Evolutionary conservation across 2,113 vertebrate genomes (phyloP), one percentile per base, ranked within the genome.

Genomic region (Odocoileus hemionus): DNA sequence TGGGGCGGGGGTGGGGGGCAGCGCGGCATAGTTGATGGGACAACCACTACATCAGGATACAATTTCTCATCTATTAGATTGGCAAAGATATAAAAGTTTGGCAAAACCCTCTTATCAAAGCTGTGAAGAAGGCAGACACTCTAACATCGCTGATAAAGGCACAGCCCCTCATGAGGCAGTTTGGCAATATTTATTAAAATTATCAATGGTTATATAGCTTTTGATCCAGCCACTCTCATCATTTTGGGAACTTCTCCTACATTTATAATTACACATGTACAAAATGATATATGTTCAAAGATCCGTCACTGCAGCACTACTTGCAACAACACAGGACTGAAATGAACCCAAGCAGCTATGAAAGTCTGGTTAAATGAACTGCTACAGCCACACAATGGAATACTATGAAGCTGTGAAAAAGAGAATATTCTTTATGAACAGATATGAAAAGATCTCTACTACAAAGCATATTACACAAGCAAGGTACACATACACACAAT

Each of bases 251-350:
- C 50, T 83, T 70, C 74, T 43, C 58, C 74, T 83, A 47, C 25
- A 39, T 36, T 55, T 30, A 4, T 57, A 50, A 85, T 47, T 82
- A 83, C 26, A 76, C 79, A 92, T 50, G 21, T 39, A 50, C 6
- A 80, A 86, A 57, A 92, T 83, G 21, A 74, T 12, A 50, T 64
- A 89, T 36, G 28, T 23, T 54, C 21, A 60, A 93, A 83, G 60
- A 93, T 30, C 60, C 30, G 45, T 76, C 85, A 76, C 61, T 54
- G 11, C 6, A 76, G 28, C 19, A 90, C 86, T 50, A 79, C 64
- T 50, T 86, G 3, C 55, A 86, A 93, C 2, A 93, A n/a, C 16
- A 58, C 47, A 92, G 67, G 70, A 86, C 70, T 80, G 86, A 64
- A 86, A 92, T 60, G 19, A 88, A 76, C 45, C 2, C n/a, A 83